phyloP scores from a whole-genome alignment of 2,888 invertebrate genomes.

The Tenodera sinensis region DNA sequence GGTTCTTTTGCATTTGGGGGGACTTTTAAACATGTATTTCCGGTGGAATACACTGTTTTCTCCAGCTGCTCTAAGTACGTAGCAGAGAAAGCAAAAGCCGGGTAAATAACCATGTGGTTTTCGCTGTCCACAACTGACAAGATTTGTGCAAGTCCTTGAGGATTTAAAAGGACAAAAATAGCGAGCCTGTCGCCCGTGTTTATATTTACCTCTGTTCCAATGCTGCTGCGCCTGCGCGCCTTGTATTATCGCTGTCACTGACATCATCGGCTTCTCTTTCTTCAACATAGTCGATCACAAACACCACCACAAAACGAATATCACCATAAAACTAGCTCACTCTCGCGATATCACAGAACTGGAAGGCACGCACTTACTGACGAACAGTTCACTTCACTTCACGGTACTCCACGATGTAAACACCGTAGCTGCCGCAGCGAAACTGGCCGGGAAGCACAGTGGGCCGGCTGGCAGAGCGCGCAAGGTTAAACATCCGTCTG shows the following conservation, averaged over 20 bases:
- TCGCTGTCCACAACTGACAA: too few species aligned
- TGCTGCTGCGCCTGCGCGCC: conserved; percentile 60
- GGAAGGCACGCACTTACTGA: too few species aligned
- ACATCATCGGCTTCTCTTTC: conserved; percentile 84
- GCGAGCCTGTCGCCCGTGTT: background rate
- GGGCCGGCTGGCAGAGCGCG: background rate
- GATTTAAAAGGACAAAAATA: background rate
- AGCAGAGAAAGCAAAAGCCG: too few species aligned
- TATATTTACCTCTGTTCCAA: conserved; percentile 52
- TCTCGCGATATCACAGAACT: too few species aligned
- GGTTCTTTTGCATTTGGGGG: too few species aligned
- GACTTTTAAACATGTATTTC: too few species aligned
- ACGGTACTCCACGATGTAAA: background rate
- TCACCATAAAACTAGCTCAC: too few species aligned
- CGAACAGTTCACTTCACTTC: too few species aligned
- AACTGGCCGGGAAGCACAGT: background rate
- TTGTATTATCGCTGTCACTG: conserved; percentile 76
- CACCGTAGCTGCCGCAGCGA: background rate
- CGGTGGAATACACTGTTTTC: too few species aligned
- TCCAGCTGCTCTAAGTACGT: too few species aligned
- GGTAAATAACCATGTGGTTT: too few species aligned
- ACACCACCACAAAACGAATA: too few species aligned
- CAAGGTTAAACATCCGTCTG: background rate
- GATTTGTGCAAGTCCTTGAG: background rate
- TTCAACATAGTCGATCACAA: conserved; percentile 61